phyloP scores from a whole-genome alignment of 1,140 invertebrate genomes.

The Uloborus diversus region DNA sequence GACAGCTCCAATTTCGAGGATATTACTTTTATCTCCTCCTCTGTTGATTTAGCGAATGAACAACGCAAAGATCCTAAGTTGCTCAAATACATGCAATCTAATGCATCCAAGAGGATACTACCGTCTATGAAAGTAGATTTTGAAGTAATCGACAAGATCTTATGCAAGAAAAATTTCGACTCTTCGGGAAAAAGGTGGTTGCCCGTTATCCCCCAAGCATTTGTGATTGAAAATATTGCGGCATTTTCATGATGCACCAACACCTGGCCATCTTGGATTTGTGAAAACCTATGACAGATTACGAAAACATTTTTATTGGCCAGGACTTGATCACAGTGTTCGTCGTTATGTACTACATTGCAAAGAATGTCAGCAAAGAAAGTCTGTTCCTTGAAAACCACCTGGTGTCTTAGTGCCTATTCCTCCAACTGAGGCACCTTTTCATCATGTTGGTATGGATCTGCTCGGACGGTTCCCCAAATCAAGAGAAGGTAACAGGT shows the following conservation, averaged over 20 bases:
- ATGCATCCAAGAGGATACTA: background rate
- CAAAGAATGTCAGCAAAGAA: background rate
- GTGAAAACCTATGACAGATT: background rate
- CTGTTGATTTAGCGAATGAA: background rate
- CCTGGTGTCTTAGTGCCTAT: background rate
- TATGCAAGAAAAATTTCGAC: background rate
- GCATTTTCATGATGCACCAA: background rate
- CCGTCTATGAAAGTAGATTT: background rate
- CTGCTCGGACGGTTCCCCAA: too few species aligned
- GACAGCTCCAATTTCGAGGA: background rate
- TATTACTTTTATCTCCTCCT: background rate
- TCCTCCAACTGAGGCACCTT: background rate
- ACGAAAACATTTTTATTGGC: too few species aligned
- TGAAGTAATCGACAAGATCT: background rate
- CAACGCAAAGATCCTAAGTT: background rate
- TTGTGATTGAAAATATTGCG: background rate
- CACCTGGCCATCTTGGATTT: background rate
- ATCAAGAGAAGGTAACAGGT: too few species aligned
- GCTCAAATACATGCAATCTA: background rate
- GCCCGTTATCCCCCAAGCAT: background rate
- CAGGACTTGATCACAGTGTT: background rate
- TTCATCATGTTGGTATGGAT: background rate
- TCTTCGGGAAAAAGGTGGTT: background rate
- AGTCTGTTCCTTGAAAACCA: background rate
- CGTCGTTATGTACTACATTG: background rate